Evolutionary conservation across 1,140 invertebrate species (phyloP), one percentile per base, ranked within the genome.

Genomic region (Vanessa atalanta): DNA sequence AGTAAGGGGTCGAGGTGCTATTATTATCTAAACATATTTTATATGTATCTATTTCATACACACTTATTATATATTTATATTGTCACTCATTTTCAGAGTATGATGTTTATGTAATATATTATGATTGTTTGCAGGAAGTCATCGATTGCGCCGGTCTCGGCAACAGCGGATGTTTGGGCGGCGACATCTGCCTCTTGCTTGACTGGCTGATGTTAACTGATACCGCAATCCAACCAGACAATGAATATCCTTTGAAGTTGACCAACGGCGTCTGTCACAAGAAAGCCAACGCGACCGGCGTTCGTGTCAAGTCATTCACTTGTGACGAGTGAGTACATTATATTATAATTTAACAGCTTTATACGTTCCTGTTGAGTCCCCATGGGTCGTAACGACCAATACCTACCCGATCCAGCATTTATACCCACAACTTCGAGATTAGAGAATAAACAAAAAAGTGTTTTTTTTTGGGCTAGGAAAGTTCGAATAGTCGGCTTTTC

Each of bases 111-210:
- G n/a, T 55, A 55, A 16, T 7, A 16, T n/a, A 8, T 55, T 7
- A 11, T 11, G 15, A 11, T 55, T n/a, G 9, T 16, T 23, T 23
- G 11, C 16, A 93, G 87, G 92, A 98, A 94, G 94, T 96, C 78
- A 96, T 98, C 78, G 97, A 98, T 88, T 98, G 97, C 92, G 95
- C 97, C 2, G 91, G 91, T 43, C 93, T 95, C 60, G 94, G 94
- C 53, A 97, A 97, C 90, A 93, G 93, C 72, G 97, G 97, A 0
- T 98, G 97, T 87, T 83, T 94, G 7, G 97, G 97, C 53, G 97
- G 97, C 37, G 96, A 98, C 85, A 96, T 96, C 68, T 98, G 96
- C 83, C 92, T 93, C 68, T 93, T 97, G n/a, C 86, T 97, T 0
- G 84, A 94, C 1, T 98, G 97, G 97, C 82, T 98, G 61, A 75